These are phyloP conservation scores for Micrastur ruficollis DNA, from an alignment of 2,797 vertebrate genomes.

Conservation along the genomic window DNA sequence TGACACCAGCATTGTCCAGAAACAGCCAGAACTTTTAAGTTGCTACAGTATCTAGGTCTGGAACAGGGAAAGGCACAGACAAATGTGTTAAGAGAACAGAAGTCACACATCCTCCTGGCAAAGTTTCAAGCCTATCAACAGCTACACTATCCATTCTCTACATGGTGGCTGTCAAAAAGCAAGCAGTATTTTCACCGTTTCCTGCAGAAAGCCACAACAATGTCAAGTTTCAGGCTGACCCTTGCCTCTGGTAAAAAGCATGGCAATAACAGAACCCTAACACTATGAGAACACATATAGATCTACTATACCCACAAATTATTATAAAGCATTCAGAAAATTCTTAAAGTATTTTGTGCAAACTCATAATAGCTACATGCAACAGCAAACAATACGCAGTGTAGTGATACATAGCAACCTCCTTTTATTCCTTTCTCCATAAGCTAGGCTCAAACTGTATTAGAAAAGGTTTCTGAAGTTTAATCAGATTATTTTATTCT, in stretches of 20 bases:
- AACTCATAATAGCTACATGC: not conserved
- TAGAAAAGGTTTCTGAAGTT: not conserved
- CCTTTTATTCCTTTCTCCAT: not conserved
- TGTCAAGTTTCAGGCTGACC: not conserved
- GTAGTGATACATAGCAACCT: not conserved
- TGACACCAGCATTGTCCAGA: not conserved
- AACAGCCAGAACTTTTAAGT: not conserved
- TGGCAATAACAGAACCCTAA: not conserved
- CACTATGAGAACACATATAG: not conserved
- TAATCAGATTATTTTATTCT: not conserved
- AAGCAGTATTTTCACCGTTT: not conserved
- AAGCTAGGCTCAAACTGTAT: not conserved
- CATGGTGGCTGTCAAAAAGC: not conserved
- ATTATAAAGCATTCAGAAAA: too few species aligned
- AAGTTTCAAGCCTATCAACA: not conserved
- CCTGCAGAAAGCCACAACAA: slow-evolving; percentile 20
- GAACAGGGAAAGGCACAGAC: not conserved
- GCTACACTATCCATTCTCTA: not conserved
- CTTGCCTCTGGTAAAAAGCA: not conserved
- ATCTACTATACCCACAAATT: not conserved
- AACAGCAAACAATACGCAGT: not conserved
- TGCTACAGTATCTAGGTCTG: not conserved
- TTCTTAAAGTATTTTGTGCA: not conserved
- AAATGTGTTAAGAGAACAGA: not conserved
- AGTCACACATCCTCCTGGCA: not conserved